Base-by-base conservation (phyloP, 2,888 invertebrate genomes). In the Eupithecia centaureata region DNA sequence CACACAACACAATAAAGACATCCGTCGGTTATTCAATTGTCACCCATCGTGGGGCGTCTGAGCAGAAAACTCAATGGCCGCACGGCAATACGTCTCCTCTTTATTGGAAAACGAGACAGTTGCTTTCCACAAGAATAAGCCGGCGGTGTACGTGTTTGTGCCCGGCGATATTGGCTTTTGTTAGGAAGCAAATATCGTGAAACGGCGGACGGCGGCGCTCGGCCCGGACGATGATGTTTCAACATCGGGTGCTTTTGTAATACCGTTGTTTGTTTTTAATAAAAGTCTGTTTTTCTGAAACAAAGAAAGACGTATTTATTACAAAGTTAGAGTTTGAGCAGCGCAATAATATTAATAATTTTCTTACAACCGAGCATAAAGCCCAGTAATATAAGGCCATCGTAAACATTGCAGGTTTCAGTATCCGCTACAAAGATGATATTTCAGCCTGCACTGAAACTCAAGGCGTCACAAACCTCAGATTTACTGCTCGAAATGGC, bases 41-140 rank as follows among this genome's bases (percentile, higher is more conserved):
- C 77, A 75, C 73, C 72, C 71, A 79, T 70, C 79, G 79, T 77
- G 78, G 78, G 77, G 86, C 86, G 85, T 85, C 86, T 86, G 82
- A 85, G 87, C 87, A 87, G 90, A 91, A 91, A 91, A 90, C 86
- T 88, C 88, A 89, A 90, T 89, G 86, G 83, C 84, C 85, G 84
- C 84, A 80, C 81, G 81, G 86, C 89, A 91, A 91, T 92, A 90
- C 87, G 86, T 90, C 88, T 87, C 81, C 77, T 84, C 86, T 86
- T 89, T 91, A 90, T 90, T 91, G 90, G 91, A 87, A 90, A 91
- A 89, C 87, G 89, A 90, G 88, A 88, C 88, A 89, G 87, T 87
- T 86, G 85, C 83, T 80, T 87, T 88, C 85, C 87, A 85, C 82
- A 80, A 84, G 85, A 88, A 86, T 86, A 86, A 86, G 82, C 83